Conservation (phyloP, 2,888 invertebrate genomes). For the Leptopilina drosophilae region DNA sequence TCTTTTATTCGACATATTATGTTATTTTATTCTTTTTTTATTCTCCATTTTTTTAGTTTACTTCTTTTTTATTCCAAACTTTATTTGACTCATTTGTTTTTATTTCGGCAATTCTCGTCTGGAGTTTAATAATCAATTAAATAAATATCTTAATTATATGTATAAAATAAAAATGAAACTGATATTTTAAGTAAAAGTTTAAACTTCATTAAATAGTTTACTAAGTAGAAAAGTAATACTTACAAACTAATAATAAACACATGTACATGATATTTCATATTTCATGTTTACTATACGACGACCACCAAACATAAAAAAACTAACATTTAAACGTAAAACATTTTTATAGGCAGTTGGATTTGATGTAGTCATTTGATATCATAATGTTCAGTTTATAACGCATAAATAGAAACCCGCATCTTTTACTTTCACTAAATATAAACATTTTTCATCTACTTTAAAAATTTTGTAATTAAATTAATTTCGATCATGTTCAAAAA, state of each 20-base stretch:
- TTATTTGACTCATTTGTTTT: no score
- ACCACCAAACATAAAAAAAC: neutral
- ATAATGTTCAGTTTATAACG: conserved; percentile 16
- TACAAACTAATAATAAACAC: conserved; percentile 1
- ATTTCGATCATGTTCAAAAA: no score
- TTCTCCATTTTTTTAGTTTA: no score
- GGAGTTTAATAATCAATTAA: no score
- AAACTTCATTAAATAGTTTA: conserved; percentile 7
- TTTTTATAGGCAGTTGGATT: conserved; percentile 11
- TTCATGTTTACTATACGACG: conserved; percentile 7
- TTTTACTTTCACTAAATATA: neutral
- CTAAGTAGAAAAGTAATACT: conserved; percentile 11
- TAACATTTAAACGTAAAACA: conserved; percentile 27
- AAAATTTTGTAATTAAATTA: neutral
- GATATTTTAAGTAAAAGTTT: neutral
- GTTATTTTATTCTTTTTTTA: no score
- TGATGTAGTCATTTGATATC: conserved; percentile 38
- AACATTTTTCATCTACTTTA: neutral
- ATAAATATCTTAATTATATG: no score
- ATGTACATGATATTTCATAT: conserved; percentile 5
- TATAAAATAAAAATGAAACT: neutral
- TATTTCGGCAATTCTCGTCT: no score
- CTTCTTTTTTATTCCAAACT: neutral
- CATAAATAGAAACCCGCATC: conserved; percentile 14
- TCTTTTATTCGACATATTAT: no score